A percentile compares a stretch with the other conserved stretches of the same genome.
Evolutionary conservation across 2,888 invertebrate genomes (phyloP).

Genomic region (Aporophyla nigra): DNA sequence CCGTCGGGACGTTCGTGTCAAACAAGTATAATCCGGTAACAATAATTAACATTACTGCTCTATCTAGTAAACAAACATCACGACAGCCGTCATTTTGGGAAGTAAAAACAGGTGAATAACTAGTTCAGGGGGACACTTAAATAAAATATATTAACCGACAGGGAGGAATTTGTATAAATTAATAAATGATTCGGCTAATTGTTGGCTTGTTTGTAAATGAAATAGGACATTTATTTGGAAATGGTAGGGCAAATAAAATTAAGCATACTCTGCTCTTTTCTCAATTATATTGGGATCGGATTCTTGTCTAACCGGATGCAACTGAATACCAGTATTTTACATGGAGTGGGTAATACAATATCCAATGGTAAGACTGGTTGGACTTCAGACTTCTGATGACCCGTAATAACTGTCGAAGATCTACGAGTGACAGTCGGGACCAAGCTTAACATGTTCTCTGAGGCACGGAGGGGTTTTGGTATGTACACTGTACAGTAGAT

Average conservation of each 20-base stretch:
- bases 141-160: conserved; percentile 44
- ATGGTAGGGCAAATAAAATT: not conserved
- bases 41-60: conserved; percentile 44
- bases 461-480: too few species aligned
- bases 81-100: conserved; percentile 21
- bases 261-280: too few species aligned
- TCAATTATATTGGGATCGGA: too few species aligned
- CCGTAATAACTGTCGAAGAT: too few species aligned
- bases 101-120: conserved; percentile 44
- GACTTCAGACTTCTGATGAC: too few species aligned
- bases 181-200: conserved; percentile 40
- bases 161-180: conserved; percentile 58
- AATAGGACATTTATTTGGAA: not conserved
- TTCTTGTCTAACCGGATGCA: too few species aligned
- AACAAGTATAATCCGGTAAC: conserved; percentile 48
- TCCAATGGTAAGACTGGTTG: too few species aligned
- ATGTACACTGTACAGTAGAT: too few species aligned
- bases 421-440: too few species aligned
- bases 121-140: conserved; percentile 44
- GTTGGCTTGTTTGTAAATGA: conserved; percentile 33
- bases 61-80: conserved; percentile 50
- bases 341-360: too few species aligned
- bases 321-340: too few species aligned
- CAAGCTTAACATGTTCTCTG: too few species aligned
- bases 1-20: conserved; percentile 55